Base-by-base conservation (phyloP, 1,140 invertebrate species). In the Drosophila pruinosa region DNA sequence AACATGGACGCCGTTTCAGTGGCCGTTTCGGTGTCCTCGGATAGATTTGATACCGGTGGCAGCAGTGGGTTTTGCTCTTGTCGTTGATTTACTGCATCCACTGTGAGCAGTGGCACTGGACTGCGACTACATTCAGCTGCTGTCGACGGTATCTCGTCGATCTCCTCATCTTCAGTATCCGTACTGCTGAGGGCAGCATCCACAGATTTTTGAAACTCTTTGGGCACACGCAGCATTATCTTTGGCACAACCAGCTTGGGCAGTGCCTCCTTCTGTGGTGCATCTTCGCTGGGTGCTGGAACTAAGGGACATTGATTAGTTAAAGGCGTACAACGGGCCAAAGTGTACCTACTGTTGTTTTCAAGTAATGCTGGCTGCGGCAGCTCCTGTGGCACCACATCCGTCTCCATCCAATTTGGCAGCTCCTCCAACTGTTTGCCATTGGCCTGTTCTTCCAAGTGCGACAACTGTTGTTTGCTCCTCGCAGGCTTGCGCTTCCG, bases 161-260 rank as follows among this genome's bases (percentile, higher is more conserved):
- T 22, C 1, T 82, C 78, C 22, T 86, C 81, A 0, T 90, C 89
- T 17, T 89, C 83, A 7, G 75, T 83, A 28, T 91, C 90, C 0
- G 83, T 89, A 19, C 89, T 90, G 36, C 88, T 91, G 4, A 91
- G 57, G 28, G 73, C 90, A 21, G 82, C 85, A 56, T 91, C 90
- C 22, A 91, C 86, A 0, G 90, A 89, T 39, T 89, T 91, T 21
- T 91, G 90, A 67, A 86, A 91, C 48, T 90, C 77, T 77, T 92
- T 92, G 17, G 92, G 91, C n/a, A 93, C 85, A 69, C 93, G 92
- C 34, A 93, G 43, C 71, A 92, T 93, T 7, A 93, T 89, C 76
- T 93, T 93, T 53, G 92, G 92, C 22, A 93, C 92, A 73, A 92
- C 81, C 48, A 90, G 48, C 22, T 82, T 90, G 12, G 76, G 85